phyloP scores from a whole-genome alignment of 2,888 invertebrate genomes.

The Eudemis profundana region DNA sequence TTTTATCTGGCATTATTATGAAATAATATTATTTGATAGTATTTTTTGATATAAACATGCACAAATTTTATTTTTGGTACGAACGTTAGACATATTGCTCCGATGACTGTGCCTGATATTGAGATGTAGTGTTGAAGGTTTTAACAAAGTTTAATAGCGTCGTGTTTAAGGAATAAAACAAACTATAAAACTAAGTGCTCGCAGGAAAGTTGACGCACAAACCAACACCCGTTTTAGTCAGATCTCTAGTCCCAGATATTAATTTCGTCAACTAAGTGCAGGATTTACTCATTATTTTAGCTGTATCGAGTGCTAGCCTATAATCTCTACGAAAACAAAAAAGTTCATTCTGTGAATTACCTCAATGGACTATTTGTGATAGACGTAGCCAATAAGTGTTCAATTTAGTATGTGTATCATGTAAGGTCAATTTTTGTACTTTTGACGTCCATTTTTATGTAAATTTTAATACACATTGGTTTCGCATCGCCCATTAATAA shows the following conservation, averaged over 20 bases:
- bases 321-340: slow-evolving; percentile 51
- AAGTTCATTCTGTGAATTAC: slow-evolving; percentile 77
- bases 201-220: slow-evolving; percentile 59
- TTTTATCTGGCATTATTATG: slow-evolving; percentile 12
- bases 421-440: slow-evolving; percentile 78
- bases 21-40: slow-evolving; percentile 17
- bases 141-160: slow-evolving; percentile 51
- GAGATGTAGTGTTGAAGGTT: slow-evolving; percentile 48
- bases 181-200: slow-evolving; percentile 25
- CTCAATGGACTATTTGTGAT: slow-evolving; percentile 83
- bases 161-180: slow-evolving; percentile 43
- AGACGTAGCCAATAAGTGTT: slow-evolving; percentile 85
- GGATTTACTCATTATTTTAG: slow-evolving; percentile 66
- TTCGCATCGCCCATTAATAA: slow-evolving; percentile 46
- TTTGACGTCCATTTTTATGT: slow-evolving; percentile 72
- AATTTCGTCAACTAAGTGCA: slow-evolving; percentile 66
- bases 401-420: slow-evolving; percentile 75
- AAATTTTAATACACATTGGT: slow-evolving; percentile 50
- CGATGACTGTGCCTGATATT: slow-evolving; percentile 47
- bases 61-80: slow-evolving; percentile 33
- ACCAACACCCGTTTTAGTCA: slow-evolving; percentile 76
- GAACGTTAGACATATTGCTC: slow-evolving; percentile 50
- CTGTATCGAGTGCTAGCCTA: slow-evolving; percentile 58
- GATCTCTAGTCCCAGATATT: slow-evolving; percentile 80
- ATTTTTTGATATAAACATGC: slow-evolving; percentile 26